phyloP scores from a whole-genome alignment of 2,888 invertebrate genomes.

The Machimus atricapillus region DNA sequence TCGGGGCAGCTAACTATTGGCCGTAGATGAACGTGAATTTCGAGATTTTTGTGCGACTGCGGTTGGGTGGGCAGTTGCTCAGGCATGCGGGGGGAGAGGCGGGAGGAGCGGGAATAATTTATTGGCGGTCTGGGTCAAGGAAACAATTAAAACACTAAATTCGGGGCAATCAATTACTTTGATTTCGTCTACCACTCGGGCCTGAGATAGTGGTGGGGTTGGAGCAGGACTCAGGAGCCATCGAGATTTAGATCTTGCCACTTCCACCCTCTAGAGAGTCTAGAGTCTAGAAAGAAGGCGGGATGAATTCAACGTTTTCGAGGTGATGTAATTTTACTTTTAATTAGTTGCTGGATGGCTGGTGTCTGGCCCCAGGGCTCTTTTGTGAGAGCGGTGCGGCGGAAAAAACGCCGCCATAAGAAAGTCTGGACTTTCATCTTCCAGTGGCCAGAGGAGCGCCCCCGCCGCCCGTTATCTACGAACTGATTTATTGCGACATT shows the following conservation, averaged over 20 bases:
- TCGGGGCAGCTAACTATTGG: slow-evolving; percentile 1
- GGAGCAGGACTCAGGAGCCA: not conserved
- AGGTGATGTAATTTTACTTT: slow-evolving; percentile 46
- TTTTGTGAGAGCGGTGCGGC: not conserved
- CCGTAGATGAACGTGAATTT: slow-evolving; percentile 15
- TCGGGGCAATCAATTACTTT: slow-evolving; percentile 28
- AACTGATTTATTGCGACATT: slow-evolving; percentile 46
- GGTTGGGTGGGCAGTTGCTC: not conserved
- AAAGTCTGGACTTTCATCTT: not conserved
- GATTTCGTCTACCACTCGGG: not conserved
- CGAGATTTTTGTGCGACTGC: not conserved
- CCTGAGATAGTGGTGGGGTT: not conserved
- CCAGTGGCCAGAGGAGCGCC: not conserved
- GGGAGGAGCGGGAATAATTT: not conserved
- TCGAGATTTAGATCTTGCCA: not conserved
- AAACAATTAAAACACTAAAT: slow-evolving; percentile 34
- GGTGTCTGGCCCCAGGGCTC: not conserved
- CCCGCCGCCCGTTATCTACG: slow-evolving; percentile 10
- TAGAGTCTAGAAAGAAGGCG: not conserved
- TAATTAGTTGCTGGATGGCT: slow-evolving; percentile 42
- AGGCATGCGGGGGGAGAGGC: not conserved
- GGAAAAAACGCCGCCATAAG: not conserved
- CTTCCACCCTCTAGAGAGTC: not conserved
- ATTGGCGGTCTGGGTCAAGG: slow-evolving; percentile 28
- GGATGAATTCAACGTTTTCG: not conserved